A percentile compares a stretch with the other conserved stretches of the same genome.
These are phyloP conservation scores for Acanthisitta chloris DNA, from an alignment of 2,113 vertebrate species.

Conservation along the genomic window DNA sequence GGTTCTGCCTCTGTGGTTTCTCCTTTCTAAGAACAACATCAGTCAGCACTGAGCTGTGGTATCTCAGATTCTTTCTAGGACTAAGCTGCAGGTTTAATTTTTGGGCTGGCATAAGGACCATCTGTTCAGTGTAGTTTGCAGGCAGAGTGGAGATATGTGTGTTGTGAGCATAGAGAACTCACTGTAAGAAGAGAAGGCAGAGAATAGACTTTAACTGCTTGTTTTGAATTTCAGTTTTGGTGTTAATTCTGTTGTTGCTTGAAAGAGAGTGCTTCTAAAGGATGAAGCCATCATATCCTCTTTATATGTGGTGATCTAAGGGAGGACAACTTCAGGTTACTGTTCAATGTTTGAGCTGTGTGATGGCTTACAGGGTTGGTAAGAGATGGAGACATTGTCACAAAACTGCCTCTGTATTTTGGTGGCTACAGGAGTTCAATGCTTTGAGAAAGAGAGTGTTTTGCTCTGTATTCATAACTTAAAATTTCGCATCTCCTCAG, in stretches of 20 bases:
- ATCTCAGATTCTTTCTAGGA: slow-evolving; percentile 24
- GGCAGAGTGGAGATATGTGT: not conserved
- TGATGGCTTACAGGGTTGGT: not conserved
- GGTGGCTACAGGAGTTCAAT: not conserved
- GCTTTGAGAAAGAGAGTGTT: not conserved
- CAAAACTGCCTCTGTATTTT: not conserved
- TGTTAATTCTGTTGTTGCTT: not conserved
- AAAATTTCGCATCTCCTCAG: not conserved
- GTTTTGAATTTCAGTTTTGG: not conserved
- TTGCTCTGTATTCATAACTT: not conserved
- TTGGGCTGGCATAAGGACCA: not conserved
- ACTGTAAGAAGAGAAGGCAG: not conserved
- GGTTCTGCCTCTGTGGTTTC: not conserved
- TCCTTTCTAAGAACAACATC: slow-evolving; percentile 40
- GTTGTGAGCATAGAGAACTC: not conserved
- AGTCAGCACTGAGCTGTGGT: not conserved
- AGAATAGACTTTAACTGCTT: not conserved
- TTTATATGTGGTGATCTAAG: not conserved
- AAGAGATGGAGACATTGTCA: not conserved
- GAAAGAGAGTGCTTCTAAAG: not conserved
- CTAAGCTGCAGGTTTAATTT: slow-evolving; percentile 36
- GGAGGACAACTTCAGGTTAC: not conserved
- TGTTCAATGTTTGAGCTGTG: not conserved
- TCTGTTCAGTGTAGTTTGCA: slow-evolving; percentile 14
- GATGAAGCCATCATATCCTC: not conserved